Evolutionary conservation across 1,140 invertebrate genomes (phyloP).

Genomic region (Scaptomyza hsui): DNA sequence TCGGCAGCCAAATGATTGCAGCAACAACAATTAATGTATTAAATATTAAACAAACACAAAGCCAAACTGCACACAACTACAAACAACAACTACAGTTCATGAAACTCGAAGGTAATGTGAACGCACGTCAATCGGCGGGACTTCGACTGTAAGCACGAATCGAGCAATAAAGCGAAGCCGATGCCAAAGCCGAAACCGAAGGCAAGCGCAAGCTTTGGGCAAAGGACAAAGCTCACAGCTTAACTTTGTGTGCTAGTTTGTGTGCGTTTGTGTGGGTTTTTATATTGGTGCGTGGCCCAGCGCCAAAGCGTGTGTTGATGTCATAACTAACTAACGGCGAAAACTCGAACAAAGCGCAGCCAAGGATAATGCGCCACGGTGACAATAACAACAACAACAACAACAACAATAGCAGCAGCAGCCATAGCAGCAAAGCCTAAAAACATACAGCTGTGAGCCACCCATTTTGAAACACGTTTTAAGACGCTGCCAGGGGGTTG

Average conservation of each 20-base stretch:
- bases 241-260: conserved; percentile 7
- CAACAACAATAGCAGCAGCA: conserved; percentile 10
- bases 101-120: conserved; percentile 15
- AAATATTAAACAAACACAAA: conserved; percentile 8
- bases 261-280: conserved; percentile 8
- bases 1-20: conserved; percentile 42
- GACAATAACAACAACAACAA: conserved; percentile 37
- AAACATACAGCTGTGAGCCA: conserved; percentile 47
- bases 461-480: conserved; percentile 69
- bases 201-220: conserved; percentile 48
- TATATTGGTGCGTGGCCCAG: conserved; percentile 11
- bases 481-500: conserved; percentile 56
- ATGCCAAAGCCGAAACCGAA: conserved; percentile 14
- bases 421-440: conserved; percentile 9
- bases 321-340: conserved; percentile 59
- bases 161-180: conserved; percentile 40
- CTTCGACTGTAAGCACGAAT: conserved; percentile 56
- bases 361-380: conserved; percentile 42
- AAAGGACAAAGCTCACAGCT: conserved; percentile 61
- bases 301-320: conserved; percentile 72
- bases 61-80: background rate
- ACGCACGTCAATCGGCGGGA: conserved; percentile 11
- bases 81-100: background rate
- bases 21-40: background rate
- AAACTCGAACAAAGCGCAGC: conserved; percentile 34